Percentiles rank a stretch among this genome's conserved stretches.
Conservation (phyloP, 2,113 vertebrate genomes). For the Gambusia holbrooki region DNA sequence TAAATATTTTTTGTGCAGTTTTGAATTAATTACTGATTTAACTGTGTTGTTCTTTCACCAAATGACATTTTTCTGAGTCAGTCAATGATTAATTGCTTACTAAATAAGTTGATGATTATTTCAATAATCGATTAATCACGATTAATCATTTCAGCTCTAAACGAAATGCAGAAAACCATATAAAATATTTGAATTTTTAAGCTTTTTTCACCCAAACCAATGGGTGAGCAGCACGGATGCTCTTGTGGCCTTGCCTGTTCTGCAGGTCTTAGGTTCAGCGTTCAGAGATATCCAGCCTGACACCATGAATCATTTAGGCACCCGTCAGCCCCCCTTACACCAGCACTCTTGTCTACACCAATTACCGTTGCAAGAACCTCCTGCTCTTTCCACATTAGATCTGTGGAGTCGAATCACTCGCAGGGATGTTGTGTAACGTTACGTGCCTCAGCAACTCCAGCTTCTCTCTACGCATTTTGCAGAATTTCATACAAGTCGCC, state of each 20-base stretch:
- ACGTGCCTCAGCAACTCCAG: conserved; percentile 69
- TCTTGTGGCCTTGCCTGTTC: conserved; percentile 49
- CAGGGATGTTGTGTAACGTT: conserved; percentile 61
- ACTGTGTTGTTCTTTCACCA: no score
- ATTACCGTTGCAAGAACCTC: conserved; percentile 67
- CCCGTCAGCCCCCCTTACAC: conserved; percentile 64
- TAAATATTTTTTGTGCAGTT: no score
- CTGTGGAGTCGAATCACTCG: conserved; percentile 52
- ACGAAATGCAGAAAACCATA: no score
- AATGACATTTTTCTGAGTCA: no score
- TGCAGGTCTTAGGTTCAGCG: conserved; percentile 63
- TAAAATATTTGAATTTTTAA: not conserved
- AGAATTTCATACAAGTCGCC: conserved; percentile 20
- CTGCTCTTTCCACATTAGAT: conserved; percentile 71
- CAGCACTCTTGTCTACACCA: conserved; percentile 64
- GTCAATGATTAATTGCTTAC: no score
- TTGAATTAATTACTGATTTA: no score
- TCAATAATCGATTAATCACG: no score
- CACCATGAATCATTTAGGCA: conserved; percentile 75
- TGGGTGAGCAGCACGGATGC: conserved; percentile 10
- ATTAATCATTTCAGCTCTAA: no score
- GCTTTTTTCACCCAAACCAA: conserved; percentile 22
- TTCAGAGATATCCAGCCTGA: conserved; percentile 68
- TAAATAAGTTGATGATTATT: no score
- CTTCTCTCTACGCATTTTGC: conserved; percentile 37